These are phyloP conservation scores for Drosophila subpulchrella DNA, from an alignment of 1,140 invertebrate genomes.

Conservation along the genomic window DNA sequence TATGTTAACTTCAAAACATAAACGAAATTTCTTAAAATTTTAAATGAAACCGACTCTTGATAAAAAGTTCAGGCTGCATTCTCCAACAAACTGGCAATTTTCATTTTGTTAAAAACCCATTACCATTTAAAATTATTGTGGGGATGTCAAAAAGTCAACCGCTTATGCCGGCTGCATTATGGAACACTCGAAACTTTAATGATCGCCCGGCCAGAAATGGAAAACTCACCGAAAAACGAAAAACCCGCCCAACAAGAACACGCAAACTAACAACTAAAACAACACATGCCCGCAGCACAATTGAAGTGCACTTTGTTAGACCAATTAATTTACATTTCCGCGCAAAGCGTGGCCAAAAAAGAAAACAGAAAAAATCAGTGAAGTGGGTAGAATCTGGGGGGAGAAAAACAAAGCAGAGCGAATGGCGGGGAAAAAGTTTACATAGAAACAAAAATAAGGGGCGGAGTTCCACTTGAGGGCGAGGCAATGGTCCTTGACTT, in stretches of 20 bases:
- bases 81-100: background rate
- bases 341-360: conserved; percentile 62
- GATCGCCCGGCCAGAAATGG: conserved; percentile 31
- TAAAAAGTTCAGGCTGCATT: background rate
- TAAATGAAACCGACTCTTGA: too few relatives aligned
- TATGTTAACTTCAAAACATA: too few relatives aligned
- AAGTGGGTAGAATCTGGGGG: background rate
- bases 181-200: conserved; percentile 54
- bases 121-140: conserved; percentile 45
- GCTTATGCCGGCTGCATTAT: conserved; percentile 34
- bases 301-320: conserved; percentile 81
- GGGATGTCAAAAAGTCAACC: conserved; percentile 45
- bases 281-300: conserved; percentile 58
- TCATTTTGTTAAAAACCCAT: conserved; percentile 1
- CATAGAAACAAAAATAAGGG: conserved; percentile 59
- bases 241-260: conserved; percentile 32
- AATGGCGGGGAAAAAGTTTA: conserved; percentile 54
- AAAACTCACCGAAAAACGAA: conserved; percentile 25
- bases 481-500: conserved; percentile 65
- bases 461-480: conserved; percentile 58
- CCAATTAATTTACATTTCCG: conserved; percentile 83
- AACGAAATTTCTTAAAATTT: too few relatives aligned
- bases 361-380: conserved; percentile 7
- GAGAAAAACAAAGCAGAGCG: conserved; percentile 26
- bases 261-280: conserved; percentile 52